Conservation (phyloP, 2,888 invertebrate species). For the Microctonus aethiopoides region DNA sequence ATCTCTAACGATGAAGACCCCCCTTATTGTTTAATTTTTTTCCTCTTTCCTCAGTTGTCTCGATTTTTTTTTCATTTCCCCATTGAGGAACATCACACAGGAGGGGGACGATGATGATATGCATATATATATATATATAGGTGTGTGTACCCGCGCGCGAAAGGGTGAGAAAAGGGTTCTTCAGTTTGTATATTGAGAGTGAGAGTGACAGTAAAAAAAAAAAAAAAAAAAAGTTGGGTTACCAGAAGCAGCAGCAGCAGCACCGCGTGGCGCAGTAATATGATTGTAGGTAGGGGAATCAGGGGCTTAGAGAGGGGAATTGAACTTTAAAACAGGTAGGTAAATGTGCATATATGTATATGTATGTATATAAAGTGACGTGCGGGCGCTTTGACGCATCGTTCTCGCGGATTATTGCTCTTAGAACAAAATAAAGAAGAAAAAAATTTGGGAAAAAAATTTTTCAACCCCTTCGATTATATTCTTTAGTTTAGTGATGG, state of each 20-base stretch:
- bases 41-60: conserved; percentile 33
- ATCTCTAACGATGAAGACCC: not conserved
- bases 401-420: conserved; percentile 52
- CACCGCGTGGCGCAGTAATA: conserved; percentile 26
- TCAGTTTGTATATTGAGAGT: conserved; percentile 30
- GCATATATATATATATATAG: conserved; percentile 41
- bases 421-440: conserved; percentile 46
- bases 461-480: conserved; percentile 36
- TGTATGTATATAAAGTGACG: not conserved
- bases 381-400: conserved; percentile 51
- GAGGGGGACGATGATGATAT: conserved; percentile 32
- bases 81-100: conserved; percentile 16
- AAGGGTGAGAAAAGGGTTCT: conserved; percentile 38
- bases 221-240: conserved; percentile 13
- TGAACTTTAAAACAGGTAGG: conserved; percentile 32
- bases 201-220: conserved; percentile 23
- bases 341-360: not conserved
- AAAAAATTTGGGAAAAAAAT: conserved; percentile 42
- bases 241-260: conserved; percentile 32
- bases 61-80: conserved; percentile 19
- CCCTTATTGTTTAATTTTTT: conserved; percentile 34
- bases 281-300: conserved; percentile 20
- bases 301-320: conserved; percentile 30
- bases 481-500: not conserved
- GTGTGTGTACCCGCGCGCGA: conserved; percentile 28